Percentiles rank a stretch among this genome's conserved stretches.
Evolutionary conservation across 2,797 vertebrate species (phyloP).

Genomic region (Anabas testudineus): DNA sequence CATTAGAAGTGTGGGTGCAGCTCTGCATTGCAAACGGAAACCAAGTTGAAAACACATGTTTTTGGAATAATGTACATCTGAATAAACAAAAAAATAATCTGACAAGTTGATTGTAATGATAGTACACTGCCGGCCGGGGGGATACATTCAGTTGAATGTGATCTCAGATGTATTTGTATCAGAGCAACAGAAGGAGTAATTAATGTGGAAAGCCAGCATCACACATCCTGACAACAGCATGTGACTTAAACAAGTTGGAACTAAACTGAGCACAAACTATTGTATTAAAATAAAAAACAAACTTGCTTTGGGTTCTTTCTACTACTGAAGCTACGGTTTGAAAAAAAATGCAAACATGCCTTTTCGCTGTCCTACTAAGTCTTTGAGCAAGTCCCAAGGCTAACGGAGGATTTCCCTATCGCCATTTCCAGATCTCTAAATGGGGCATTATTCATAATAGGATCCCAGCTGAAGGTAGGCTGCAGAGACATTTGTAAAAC

Average conservation of each 20-base stretch:
- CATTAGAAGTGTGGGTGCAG: constrained; percentile 69
- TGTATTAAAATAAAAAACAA: constrained; percentile 14
- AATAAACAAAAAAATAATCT: constrained; percentile 74
- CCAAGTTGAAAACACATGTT: constrained; percentile 76
- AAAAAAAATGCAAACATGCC: constrained; percentile 61
- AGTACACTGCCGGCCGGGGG: constrained; percentile 47
- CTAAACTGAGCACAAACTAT: constrained; percentile 25
- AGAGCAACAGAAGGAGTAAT: constrained; percentile 65
- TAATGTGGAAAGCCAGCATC: constrained; percentile 59
- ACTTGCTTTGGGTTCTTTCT: constrained; percentile 7
- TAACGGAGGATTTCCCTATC: constrained; percentile 84
- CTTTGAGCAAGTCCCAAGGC: constrained; percentile 89
- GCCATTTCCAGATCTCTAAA: constrained; percentile 87
- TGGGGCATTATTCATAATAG: constrained; percentile 90
- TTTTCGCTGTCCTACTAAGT: constrained; percentile 88
- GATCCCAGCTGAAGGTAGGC: constrained; percentile 82
- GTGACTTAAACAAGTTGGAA: constrained; percentile 19
- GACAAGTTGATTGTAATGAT: constrained; percentile 81
- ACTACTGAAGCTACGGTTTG: constrained; percentile 19
- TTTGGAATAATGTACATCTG: constrained; percentile 72
- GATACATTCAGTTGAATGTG: constrained; percentile 49
- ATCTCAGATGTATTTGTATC: constrained; percentile 56
- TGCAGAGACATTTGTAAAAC: constrained; percentile 64
- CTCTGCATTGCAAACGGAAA: constrained; percentile 65
- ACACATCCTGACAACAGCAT: constrained; percentile 16